Evolutionary conservation across 2,797 vertebrate species (phyloP).

Genomic region (Argya squamiceps): DNA sequence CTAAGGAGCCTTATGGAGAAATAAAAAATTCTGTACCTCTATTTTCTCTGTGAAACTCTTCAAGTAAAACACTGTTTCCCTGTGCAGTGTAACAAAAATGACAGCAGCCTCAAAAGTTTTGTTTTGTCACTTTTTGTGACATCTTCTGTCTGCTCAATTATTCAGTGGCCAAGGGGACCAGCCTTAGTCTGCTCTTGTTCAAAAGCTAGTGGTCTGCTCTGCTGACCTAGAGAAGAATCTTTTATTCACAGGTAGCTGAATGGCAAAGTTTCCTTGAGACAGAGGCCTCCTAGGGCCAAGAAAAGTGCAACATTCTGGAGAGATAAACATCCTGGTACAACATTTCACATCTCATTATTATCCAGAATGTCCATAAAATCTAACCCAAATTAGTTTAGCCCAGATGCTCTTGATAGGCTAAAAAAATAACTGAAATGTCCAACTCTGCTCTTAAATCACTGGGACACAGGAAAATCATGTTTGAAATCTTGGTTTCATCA

Average conservation of each 20-base stretch:
- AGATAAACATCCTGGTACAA: neutral
- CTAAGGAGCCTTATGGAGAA: neutral
- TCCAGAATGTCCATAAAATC: neutral
- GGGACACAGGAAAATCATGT: neutral
- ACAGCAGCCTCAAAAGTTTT: neutral
- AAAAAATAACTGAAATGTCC: neutral
- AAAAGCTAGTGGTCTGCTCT: neutral
- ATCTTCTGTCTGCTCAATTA: neutral
- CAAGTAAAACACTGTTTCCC: neutral
- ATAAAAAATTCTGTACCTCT: neutral
- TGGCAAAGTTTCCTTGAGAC: neutral
- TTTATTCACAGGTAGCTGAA: neutral
- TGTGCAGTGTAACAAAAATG: neutral
- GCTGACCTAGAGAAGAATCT: neutral
- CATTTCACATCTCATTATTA: neutral
- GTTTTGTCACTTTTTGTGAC: neutral
- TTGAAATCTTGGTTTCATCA: neutral
- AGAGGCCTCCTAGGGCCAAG: neutral
- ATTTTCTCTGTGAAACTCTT: neutral
- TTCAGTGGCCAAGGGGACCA: neutral
- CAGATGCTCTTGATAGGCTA: rapidly evolving
- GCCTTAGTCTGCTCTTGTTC: neutral
- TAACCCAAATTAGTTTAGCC: neutral
- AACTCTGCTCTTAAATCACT: neutral
- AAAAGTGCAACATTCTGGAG: neutral